Base-by-base conservation (phyloP, 2,797 vertebrate species). In the Choloepus didactylus region DNA sequence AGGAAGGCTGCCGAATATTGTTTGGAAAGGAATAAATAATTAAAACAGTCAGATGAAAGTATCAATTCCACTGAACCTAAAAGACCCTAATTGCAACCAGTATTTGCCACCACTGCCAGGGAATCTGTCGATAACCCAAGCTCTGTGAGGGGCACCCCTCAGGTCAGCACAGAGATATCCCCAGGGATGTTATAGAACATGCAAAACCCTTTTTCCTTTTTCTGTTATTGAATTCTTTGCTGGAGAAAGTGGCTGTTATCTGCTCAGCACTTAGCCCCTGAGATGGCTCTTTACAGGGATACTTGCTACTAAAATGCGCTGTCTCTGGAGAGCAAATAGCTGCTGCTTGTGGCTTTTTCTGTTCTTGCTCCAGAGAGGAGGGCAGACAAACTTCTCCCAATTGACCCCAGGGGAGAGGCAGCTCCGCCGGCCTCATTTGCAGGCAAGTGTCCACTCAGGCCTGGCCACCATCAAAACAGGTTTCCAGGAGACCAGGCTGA, bases 1-100 rank as follows among this genome's bases (percentile, higher is more conserved):
- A 41, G 64, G 51, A 85, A 21, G 16, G 31, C 21, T 70, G 49
- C 82, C 83, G 49, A 64, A 41, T 91, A 35, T 25, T 80, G 18
- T 64, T 66, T 31, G 4, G 79, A 73, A 56, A 84, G 46, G 35
- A 87, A 75, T 87, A 93, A 49, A 90, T 87, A 69, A 84, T 95
- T 81, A 80, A 92, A 92, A 66, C 31, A 35, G 62, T 70, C 35
- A 70, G 49, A 73, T 87, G 67, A 73, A 89, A 87, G 51, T 23
- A 69, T 51, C 64, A 51, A 80, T 82, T 96, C 44, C 73, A 25
- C 11, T 67, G 91, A 76, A 75, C 35, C 70, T 56, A 41, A 76
- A 85, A 93, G 85, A 85, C 51, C 25, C 8, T 64, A 46, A 41
- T 75, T 12, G 0, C n/a, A 35, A n/a, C 21, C 49, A 60, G 76